Evolutionary conservation across 2,113 vertebrate species (phyloP), one percentile per base, ranked within the genome.

Genomic region (Engystomops pustulosus): DNA sequence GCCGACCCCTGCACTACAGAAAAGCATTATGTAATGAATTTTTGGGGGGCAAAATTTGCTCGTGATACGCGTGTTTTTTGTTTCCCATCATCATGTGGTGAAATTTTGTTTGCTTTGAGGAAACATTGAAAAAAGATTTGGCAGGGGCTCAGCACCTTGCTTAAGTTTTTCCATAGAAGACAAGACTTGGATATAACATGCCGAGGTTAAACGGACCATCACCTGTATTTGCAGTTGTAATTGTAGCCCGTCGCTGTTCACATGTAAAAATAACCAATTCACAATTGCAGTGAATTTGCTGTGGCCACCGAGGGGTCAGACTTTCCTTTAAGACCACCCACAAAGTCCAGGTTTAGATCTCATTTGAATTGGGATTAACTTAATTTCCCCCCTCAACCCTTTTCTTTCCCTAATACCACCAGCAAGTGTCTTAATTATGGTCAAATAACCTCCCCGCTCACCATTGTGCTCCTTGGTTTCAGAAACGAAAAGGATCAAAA

Each of bases 271-370:
- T n/a, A 36, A 17, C 44, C 10, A 9, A 47, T 27, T 3, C 6
- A 27, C 65, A n/a, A 36, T 34, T 27, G 27, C 17, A 51, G 1
- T 68, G 60, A 10, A 9, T 3, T 68, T 15, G 12, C 79, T 80
- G 5, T 4, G 44, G n/a, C 5, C 25, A 36, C 27, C 1, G 4
- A 20, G 20, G 41, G 62, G 79, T 80, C 79, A 80, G 7, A 49
- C 58, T 34, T 80, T 38, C 34, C 38, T 60, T 15, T 20, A 38
- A 51, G 79, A 69, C 79, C 79, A 80, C 79, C 79, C 65, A 80
- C 44, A 51, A 23, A 69, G 60, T 14, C 60, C 30, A 34, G 30
- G 27, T 65, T 65, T 27, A 65, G 79, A 9, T 30, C 20, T 25
- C 49, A 30, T 69, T 14, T 23, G 11, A 80, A 67, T 36, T 15